Percentiles rank a stretch among this genome's conserved stretches.
These are phyloP conservation scores for Misgurnus mizolepis DNA, from an alignment of 2,113 vertebrate genomes.

Conservation along the genomic window DNA sequence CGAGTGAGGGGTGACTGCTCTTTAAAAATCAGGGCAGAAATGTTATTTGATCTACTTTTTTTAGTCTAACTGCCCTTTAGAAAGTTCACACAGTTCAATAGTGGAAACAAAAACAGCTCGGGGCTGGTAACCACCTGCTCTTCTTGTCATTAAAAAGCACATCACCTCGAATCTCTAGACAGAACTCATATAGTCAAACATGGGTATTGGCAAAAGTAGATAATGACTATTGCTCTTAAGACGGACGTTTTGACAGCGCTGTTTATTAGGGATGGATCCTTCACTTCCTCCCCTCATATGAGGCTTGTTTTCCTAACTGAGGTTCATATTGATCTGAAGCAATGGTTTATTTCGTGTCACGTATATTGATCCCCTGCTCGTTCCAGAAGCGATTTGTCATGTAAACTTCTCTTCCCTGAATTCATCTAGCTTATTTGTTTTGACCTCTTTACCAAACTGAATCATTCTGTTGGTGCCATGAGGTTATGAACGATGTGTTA, in stretches of 20 bases:
- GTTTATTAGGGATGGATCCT: background rate
- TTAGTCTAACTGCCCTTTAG: slow-evolving; percentile 54
- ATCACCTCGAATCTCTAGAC: background rate
- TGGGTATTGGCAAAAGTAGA: background rate
- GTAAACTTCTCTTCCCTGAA: background rate
- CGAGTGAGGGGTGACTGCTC: background rate
- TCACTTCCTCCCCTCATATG: background rate
- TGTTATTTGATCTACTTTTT: slow-evolving; percentile 17
- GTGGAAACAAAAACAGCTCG: slow-evolving; percentile 33
- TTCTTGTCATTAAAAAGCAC: slow-evolving; percentile 33
- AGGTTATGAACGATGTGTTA: background rate
- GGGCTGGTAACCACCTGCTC: slow-evolving; percentile 57
- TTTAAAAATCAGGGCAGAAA: slow-evolving; percentile 40
- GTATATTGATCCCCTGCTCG: slow-evolving; percentile 35
- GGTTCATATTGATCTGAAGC: slow-evolving; percentile 7
- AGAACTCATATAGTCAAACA: slow-evolving; percentile 9
- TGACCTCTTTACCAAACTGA: background rate
- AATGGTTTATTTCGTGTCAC: background rate
- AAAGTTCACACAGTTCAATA: slow-evolving; percentile 50
- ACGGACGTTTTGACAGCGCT: background rate
- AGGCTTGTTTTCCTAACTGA: background rate
- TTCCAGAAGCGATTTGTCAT: slow-evolving; percentile 8
- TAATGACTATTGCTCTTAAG: slow-evolving; percentile 3
- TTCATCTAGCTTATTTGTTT: slow-evolving; percentile 22
- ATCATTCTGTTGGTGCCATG: background rate